Conservation (phyloP, 53 echinoderm and acorn worm species). For the Paelopatides confundens region DNA sequence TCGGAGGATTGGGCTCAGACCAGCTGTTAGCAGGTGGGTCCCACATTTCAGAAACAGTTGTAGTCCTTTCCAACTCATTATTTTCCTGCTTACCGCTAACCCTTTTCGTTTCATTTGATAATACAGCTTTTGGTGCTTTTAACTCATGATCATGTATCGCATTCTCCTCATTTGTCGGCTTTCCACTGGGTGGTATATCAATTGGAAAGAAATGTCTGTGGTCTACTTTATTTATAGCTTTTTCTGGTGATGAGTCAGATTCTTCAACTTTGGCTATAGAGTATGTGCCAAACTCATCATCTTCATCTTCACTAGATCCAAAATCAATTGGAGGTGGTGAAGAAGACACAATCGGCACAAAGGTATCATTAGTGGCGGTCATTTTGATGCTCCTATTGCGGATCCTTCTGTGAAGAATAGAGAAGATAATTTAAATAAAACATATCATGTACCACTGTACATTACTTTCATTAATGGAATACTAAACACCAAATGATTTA, state of each 20-base stretch:
- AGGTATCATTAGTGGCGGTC: conserved; percentile 76
- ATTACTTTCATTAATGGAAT: no score
- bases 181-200: neutral
- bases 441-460: no score
- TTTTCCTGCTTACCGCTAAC: neutral
- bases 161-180: neutral
- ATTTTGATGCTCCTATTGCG: conserved; percentile 44
- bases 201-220: conserved; percentile 34
- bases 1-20: neutral
- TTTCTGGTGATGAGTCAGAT: conserved; percentile 76
- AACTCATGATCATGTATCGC: neutral
- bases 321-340: conserved; percentile 95
- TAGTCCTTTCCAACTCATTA: neutral
- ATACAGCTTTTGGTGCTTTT: neutral
- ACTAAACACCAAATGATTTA: no score
- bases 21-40: neutral
- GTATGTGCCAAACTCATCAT: conserved; percentile 93
- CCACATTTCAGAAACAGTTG: neutral
- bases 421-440: neutral
- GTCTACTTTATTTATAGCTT: neutral
- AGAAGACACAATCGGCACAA: conserved; percentile 95
- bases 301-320: conserved; percentile 88
- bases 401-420: neutral
- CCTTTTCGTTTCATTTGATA: neutral
- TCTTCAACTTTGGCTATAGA: conserved; percentile 75